Conservation (phyloP, 1,140 invertebrate species). For the Drosophila grimshawi region DNA sequence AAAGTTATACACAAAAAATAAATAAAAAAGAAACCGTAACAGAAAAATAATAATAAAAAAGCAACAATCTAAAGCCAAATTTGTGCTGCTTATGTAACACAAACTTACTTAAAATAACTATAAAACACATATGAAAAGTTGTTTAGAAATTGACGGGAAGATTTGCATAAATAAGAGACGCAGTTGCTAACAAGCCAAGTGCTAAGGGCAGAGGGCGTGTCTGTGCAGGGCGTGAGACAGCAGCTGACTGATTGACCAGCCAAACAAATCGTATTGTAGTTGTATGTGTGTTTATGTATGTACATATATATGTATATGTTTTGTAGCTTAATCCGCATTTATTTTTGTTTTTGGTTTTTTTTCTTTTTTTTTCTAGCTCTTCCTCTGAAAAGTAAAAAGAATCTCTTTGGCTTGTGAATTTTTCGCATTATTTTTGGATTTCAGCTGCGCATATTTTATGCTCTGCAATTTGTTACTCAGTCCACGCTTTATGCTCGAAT, state of each 20-base stretch:
- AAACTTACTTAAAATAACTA: conserved; percentile 17
- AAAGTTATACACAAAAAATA: conserved; percentile 59
- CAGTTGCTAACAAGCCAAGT: conserved; percentile 53
- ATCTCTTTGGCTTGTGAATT: conserved; percentile 10
- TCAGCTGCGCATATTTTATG: conserved; percentile 52
- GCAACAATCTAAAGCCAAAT: conserved; percentile 49
- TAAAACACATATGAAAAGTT: conserved; percentile 59
- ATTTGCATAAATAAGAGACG: conserved; percentile 44
- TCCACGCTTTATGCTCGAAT: conserved; percentile 61
- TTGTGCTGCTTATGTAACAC: conserved; percentile 63
- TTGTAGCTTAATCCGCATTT: conserved; percentile 8
- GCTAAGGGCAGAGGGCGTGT: conserved; percentile 27
- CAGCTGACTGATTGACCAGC: conserved; percentile 19
- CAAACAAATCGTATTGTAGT: background rate
- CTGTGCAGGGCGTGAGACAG: conserved; percentile 14
- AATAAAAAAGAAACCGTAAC: conserved; percentile 3
- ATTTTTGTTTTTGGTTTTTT: no score
- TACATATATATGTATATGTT: conserved; percentile 1
- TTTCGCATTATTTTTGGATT: conserved; percentile 37
- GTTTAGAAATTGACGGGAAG: conserved; percentile 64
- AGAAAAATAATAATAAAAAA: conserved; percentile 13
- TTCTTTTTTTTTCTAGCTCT: conserved; percentile 1
- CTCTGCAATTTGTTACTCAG: conserved; percentile 55
- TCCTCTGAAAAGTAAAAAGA: conserved; percentile 1
- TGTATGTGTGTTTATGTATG: background rate